Evolutionary conservation across 2,888 invertebrate species (phyloP).

Genomic region (Habroteleia sp.): DNA sequence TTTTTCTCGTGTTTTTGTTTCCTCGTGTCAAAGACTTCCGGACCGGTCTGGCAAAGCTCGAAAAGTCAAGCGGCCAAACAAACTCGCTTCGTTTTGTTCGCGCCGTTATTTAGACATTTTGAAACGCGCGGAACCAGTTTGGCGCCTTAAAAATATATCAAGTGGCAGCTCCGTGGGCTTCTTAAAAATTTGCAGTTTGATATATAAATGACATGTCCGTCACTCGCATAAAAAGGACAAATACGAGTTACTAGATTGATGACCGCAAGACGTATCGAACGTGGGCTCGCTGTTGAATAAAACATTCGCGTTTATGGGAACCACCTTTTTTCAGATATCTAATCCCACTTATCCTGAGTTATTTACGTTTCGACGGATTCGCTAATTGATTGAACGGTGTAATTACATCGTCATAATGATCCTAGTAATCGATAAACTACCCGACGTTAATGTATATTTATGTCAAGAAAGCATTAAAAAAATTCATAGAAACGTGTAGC

Average conservation of each 20-base stretch:
- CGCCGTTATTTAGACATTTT: slow-evolving; percentile 1
- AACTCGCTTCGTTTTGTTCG: neutral
- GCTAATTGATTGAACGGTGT: slow-evolving; percentile 7
- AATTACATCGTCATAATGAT: slow-evolving; percentile 10
- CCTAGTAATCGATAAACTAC: neutral
- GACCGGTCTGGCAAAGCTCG: slow-evolving; percentile 18
- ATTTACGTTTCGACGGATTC: slow-evolving; percentile 11
- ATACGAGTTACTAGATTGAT: slow-evolving; percentile 23
- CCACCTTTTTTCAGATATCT: slow-evolving; percentile 20
- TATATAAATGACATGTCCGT: slow-evolving; percentile 31
- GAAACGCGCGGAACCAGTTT: slow-evolving; percentile 33
- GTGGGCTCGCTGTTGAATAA: slow-evolving; percentile 43
- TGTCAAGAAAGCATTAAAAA: too few relatives aligned
- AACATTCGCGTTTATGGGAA: slow-evolving; percentile 32
- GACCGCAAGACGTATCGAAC: slow-evolving; percentile 20
- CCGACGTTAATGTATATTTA: too few relatives aligned
- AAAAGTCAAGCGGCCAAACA: slow-evolving; percentile 3
- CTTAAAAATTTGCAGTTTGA: slow-evolving; percentile 21
- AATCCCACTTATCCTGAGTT: slow-evolving; percentile 10
- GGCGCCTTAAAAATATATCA: slow-evolving; percentile 14
- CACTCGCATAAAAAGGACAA: slow-evolving; percentile 22
- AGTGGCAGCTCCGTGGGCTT: slow-evolving; percentile 17
- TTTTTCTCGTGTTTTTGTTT: neutral
- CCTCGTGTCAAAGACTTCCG: slow-evolving; percentile 19
- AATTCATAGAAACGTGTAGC: too few relatives aligned